Evolutionary conservation across 2,797 vertebrate species (phyloP), one percentile per base, ranked within the genome.

Genomic region (Pseudopleuronectes americanus): DNA sequence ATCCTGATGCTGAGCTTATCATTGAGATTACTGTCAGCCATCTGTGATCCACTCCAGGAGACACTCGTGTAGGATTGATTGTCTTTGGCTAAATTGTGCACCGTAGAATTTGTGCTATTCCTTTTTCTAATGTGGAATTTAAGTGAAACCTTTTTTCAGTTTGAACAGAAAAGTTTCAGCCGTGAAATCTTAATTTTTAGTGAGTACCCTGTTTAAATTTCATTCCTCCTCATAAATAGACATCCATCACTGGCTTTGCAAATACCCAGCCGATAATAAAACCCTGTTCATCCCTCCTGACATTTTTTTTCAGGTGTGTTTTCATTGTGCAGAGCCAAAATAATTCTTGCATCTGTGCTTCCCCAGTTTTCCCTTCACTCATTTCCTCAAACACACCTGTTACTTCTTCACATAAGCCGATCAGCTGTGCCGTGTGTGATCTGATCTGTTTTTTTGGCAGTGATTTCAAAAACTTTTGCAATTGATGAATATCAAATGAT

Each of bases 131-230:
- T 36, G 9, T 22, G 16, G 60, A 57, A 23, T 70, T 52, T 80
- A 48, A 77, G 63, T 38, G 36, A 69, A 75, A 17, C 21, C 55
- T 68, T 73, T 79, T 62, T 69, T n/a, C 28, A 1, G 7, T 31
- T 7, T 31, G 28, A 28, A 28, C 26, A 28, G 24, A 24, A 24
- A 24, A 24, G 24, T 24, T 2, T 24, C 24, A 24, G 43, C 48
- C n/a, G n/a, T n/a, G n/a, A n/a, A n/a, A n/a, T n/a, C n/a, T n/a
- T n/a, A n/a, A n/a, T n/a, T n/a, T n/a, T n/a, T n/a, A n/a, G n/a
- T n/a, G n/a, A n/a, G n/a, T n/a, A n/a, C n/a, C n/a, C n/a, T n/a
- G n/a, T n/a, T n/a, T n/a, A n/a, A n/a, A n/a, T n/a, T n/a, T n/a
- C n/a, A n/a, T n/a, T n/a, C n/a, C n/a, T n/a, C n/a, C n/a, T n/a